Base-by-base conservation (phyloP, 2,888 invertebrate species). In the Drosophila emarginata region DNA sequence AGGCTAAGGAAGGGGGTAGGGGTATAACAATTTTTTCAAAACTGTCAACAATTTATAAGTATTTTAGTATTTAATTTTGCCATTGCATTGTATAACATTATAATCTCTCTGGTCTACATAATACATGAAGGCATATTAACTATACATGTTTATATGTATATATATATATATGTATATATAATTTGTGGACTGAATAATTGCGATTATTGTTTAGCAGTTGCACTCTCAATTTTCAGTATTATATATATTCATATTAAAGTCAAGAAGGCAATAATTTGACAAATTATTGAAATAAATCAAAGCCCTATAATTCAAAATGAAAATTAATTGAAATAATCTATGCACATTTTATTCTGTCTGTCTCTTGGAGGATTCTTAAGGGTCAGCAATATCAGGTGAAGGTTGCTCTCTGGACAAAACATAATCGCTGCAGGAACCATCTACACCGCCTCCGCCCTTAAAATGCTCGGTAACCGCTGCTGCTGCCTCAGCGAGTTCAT, bases 391-490 rank as follows among this genome's bases (percentile, higher is more conserved):
- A 21, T 45, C 45, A 4, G 66, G 62, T 58, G 73, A 59, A 11
- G 70, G 67, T 68, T 79, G 74, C 12, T 89, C 89, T n/a, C 81
- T 75, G 60, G 76, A 80, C 61, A 88, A 56, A 11, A 71, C 60
- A 23, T 88, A 88, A 14, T 88, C 89, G 62, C 87, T 89, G 23
- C 80, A 80, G 2, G 89, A 88, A 23, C 79, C 75, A 77, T 81
- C 87, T 2, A 36, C n/a, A 18, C 28, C 32, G 58, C 69, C 79
- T 62, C 78, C 67, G 23, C 68, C 69, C 57, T 76, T 80, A 72
- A 74, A 85, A 67, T 78, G 86, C 21, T 78, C 83, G n/a, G 72
- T 76, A 0, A 87, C 78, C 2, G 53, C 72, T 4, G 74, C 76
- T 14, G 79, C 80, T 28, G 80, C 85, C 72, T 89, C 89, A 64